A percentile compares a stretch with the other conserved stretches of the same genome.
These are phyloP conservation scores for Polydesmus complanatus DNA, from an alignment of 2,888 invertebrate genomes.

Conservation along the genomic window DNA sequence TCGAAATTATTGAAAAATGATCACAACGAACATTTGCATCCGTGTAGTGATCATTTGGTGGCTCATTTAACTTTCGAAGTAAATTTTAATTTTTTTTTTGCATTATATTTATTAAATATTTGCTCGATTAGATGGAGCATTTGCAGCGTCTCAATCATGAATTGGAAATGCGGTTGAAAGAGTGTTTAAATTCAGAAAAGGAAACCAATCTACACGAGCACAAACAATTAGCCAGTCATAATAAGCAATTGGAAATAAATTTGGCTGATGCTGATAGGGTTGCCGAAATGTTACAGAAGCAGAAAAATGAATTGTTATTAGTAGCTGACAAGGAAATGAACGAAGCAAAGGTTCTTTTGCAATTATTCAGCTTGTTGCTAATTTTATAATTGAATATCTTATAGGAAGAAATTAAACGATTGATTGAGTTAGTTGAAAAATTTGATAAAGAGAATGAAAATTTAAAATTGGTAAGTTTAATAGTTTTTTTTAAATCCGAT, in stretches of 20 bases:
- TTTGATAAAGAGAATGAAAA: background rate
- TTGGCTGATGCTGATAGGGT: slow-evolving; percentile 7
- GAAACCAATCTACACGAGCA: background rate
- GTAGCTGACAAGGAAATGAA: slow-evolving; percentile 11
- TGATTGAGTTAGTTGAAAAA: background rate
- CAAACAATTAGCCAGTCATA: slow-evolving; percentile 1
- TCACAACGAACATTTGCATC: background rate
- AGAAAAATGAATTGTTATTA: slow-evolving; percentile 4
- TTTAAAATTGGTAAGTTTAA: slow-evolving; percentile 4
- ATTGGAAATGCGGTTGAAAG: slow-evolving; percentile 8
- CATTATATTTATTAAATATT: background rate
- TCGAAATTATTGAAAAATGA: background rate
- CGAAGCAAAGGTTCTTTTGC: slow-evolving; percentile 3
- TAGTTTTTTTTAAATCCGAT: too few species aligned
- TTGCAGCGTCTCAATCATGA: slow-evolving; percentile 9
- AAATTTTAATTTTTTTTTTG: background rate
- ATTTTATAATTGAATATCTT: background rate
- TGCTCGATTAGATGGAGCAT: slow-evolving; percentile 3
- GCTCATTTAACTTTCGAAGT: slow-evolving; percentile 11
- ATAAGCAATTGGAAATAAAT: slow-evolving; percentile 1
- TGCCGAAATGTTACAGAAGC: slow-evolving; percentile 4
- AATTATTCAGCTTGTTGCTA: background rate
- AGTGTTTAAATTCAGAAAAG: background rate
- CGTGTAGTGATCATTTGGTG: background rate
- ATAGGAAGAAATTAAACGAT: slow-evolving; percentile 5